phyloP scores from a whole-genome alignment of 1,140 invertebrate genomes.

The Drosophila quadrilineata region DNA sequence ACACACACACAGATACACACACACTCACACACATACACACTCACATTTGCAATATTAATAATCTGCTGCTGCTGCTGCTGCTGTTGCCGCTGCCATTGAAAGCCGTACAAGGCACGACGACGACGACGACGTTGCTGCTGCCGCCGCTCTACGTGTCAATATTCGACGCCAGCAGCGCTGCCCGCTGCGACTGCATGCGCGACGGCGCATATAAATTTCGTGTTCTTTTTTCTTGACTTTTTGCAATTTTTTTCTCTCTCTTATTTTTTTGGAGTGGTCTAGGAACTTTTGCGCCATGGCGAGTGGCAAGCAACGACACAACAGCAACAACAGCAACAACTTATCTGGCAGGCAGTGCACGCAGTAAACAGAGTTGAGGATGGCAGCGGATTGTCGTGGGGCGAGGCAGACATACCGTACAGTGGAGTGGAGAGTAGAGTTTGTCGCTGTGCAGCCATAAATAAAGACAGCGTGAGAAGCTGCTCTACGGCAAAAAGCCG shows the following conservation, averaged over 20 bases:
- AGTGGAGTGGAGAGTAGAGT: too few relatives aligned
- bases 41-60: constrained; percentile 72
- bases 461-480: constrained; percentile 53
- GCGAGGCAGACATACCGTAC: constrained; percentile 30
- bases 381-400: background rate
- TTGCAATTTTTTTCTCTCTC: constrained; percentile 14
- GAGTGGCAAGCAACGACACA: constrained; percentile 66
- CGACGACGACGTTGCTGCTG: constrained; percentile 11
- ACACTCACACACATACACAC: too few relatives aligned
- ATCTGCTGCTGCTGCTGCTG: too few relatives aligned
- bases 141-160: constrained; percentile 64
- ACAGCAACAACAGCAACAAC: constrained; percentile 43
- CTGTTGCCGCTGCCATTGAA: constrained; percentile 78
- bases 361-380: constrained; percentile 1
- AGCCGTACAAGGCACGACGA: constrained; percentile 74
- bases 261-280: constrained; percentile 65
- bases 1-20: too few relatives aligned
- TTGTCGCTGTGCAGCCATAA: constrained; percentile 31
- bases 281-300: constrained; percentile 75
- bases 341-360: constrained; percentile 54
- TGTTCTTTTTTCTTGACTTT: constrained; percentile 62
- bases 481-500: constrained; percentile 14
- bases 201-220: constrained; percentile 78
- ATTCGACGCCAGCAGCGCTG: constrained; percentile 62
- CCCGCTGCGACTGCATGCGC: constrained; percentile 60